These are phyloP conservation scores for Rostratula benghalensis DNA, from an alignment of 2,113 vertebrate species.

Conservation along the genomic window DNA sequence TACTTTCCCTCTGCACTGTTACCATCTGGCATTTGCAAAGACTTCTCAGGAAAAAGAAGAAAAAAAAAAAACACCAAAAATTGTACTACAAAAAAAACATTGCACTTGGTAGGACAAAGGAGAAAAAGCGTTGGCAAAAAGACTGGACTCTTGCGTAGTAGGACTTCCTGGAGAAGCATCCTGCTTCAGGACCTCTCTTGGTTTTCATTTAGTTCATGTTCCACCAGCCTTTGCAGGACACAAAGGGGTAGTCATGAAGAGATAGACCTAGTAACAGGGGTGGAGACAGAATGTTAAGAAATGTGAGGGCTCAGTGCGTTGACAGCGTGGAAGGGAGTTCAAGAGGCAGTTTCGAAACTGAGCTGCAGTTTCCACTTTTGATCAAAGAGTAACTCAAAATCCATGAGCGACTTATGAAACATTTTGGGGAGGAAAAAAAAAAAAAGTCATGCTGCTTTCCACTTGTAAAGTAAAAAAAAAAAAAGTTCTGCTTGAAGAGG, in stretches of 20 bases:
- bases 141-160: not conserved
- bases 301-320: not conserved
- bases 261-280: not conserved
- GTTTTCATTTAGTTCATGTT: not conserved
- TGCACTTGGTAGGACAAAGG: not conserved
- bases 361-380: not conserved
- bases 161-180: not conserved
- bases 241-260: not conserved
- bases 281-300: not conserved
- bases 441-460: not conserved
- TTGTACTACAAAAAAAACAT: not conserved
- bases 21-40: not conserved
- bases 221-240: not conserved
- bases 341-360: not conserved
- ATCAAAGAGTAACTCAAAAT: not conserved
- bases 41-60: no score
- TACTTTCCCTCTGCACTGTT: not conserved
- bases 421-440: not conserved
- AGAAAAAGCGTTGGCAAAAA: not conserved
- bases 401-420: not conserved
- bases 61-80: not conserved
- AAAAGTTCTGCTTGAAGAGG: not conserved
- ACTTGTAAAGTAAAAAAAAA: not conserved
- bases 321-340: not conserved
- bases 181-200: not conserved